Conservation (phyloP, 2,888 invertebrate species). For the Lacanobia wlatinum region DNA sequence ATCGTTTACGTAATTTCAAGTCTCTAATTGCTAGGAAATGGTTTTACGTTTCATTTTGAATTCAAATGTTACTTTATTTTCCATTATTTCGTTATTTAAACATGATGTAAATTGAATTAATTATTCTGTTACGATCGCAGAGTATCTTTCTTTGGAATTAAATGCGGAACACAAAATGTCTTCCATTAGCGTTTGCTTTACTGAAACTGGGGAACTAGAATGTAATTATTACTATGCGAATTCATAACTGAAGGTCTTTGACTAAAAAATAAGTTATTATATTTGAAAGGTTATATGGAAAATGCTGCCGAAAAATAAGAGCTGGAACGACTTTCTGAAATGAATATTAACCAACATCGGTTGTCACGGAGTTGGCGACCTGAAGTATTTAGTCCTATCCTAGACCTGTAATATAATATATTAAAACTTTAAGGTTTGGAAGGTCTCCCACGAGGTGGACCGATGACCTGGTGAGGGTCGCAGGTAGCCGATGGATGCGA, state of each 20-base stretch:
- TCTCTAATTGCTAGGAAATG: constrained; percentile 31
- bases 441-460: too few relatives aligned
- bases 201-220: constrained; percentile 19
- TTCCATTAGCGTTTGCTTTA: constrained; percentile 22
- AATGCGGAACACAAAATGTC: constrained; percentile 27
- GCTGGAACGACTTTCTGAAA: neutral
- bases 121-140: constrained; percentile 40
- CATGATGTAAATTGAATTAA: constrained; percentile 46
- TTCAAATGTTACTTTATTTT: constrained; percentile 34
- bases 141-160: constrained; percentile 33
- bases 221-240: constrained; percentile 12
- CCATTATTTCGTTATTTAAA: constrained; percentile 40
- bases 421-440: neutral
- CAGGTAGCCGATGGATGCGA: too few relatives aligned
- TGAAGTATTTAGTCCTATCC: too few relatives aligned
- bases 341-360: neutral
- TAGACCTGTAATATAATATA: neutral
- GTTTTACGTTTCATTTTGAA: constrained; percentile 34
- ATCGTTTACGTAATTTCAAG: constrained; percentile 35
- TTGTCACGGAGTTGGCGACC: neutral
- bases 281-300: neutral
- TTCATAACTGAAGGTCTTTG: neutral
- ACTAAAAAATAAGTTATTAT: neutral
- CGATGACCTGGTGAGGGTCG: too few relatives aligned
- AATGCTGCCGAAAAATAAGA: neutral